phyloP scores from a whole-genome alignment of 2,113 vertebrate genomes.

The Perccottus glenii region DNA sequence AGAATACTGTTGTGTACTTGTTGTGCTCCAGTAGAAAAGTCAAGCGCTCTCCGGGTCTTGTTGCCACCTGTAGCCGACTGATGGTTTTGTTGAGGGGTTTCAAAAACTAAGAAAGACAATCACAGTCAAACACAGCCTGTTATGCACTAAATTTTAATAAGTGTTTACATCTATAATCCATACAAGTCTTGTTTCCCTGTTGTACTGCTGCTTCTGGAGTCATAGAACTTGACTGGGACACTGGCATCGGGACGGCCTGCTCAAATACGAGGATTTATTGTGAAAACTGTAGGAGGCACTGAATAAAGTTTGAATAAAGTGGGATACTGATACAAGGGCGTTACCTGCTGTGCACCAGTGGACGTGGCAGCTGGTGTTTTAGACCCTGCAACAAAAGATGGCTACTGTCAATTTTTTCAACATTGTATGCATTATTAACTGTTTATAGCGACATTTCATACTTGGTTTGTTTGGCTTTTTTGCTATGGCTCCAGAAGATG shows the following conservation, averaged over 20 bases:
- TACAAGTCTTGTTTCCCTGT: neutral
- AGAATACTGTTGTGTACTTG: conserved; percentile 9
- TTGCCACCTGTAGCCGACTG: neutral
- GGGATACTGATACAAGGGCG: neutral
- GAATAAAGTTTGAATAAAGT: too few relatives aligned
- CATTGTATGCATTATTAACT: too few relatives aligned
- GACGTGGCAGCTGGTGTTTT: neutral
- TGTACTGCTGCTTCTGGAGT: neutral
- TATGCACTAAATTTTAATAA: too few relatives aligned
- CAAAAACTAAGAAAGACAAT: neutral
- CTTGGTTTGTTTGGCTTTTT: too few relatives aligned
- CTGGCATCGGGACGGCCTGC: neutral
- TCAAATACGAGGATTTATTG: too few relatives aligned
- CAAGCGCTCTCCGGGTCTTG: neutral
- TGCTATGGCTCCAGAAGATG: too few relatives aligned
- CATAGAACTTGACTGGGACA: neutral
- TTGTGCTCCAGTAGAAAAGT: neutral
- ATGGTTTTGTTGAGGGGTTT: neutral
- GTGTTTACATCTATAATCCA: neutral
- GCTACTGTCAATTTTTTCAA: neutral
- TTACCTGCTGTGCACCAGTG: neutral
- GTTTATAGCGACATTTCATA: too few relatives aligned
- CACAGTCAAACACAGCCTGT: neutral
- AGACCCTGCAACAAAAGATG: neutral
- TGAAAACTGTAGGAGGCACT: too few relatives aligned